Evolutionary conservation across 2,888 invertebrate species (phyloP).

Genomic region (Watsonalla binaria): DNA sequence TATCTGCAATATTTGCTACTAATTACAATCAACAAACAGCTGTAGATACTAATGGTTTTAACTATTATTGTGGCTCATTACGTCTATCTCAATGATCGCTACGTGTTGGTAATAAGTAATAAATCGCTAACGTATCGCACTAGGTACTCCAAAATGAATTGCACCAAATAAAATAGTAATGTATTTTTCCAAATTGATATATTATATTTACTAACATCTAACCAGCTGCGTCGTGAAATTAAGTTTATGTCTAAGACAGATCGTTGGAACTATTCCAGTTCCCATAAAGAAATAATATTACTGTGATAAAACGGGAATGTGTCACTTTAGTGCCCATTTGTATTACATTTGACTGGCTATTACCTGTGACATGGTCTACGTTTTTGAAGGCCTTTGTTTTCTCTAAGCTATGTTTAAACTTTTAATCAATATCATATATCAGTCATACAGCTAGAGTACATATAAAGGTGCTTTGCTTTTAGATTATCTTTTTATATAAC

Average conservation of each 20-base stretch:
- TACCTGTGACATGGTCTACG: too few relatives aligned
- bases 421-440: too few relatives aligned
- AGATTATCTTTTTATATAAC: too few relatives aligned
- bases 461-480: too few relatives aligned
- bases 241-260: conserved; percentile 12
- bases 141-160: too few relatives aligned
- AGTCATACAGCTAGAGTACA: too few relatives aligned
- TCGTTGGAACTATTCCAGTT: conserved; percentile 13
- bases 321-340: conserved; percentile 7
- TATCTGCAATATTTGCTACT: not conserved
- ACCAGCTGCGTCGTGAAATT: conserved; percentile 10
- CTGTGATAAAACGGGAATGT: conserved; percentile 4
- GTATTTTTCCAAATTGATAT: conserved; percentile 1
- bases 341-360: not conserved
- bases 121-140: too few relatives aligned
- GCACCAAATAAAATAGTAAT: too few relatives aligned
- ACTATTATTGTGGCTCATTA: not conserved
- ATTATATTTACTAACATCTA: conserved; percentile 2
- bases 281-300: conserved; percentile 12
- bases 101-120: too few relatives aligned
- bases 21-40: not conserved
- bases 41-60: not conserved
- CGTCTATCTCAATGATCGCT: too few relatives aligned
- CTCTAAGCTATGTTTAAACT: too few relatives aligned
- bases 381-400: too few relatives aligned